Base-by-base conservation (phyloP, 2,113 vertebrate genomes). In the Alosa alosa region DNA sequence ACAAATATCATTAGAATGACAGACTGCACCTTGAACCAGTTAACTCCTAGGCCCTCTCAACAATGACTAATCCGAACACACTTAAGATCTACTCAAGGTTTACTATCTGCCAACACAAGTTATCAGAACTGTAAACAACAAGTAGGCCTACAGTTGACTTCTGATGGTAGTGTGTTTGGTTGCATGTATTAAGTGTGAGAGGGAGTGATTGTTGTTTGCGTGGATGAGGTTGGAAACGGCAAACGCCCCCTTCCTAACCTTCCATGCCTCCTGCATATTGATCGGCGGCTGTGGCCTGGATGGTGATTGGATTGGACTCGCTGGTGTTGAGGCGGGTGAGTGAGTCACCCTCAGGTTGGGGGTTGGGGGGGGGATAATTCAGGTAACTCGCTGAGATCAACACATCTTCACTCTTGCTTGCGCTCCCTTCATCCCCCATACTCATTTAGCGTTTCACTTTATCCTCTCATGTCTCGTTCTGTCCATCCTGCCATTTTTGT, bases 401-500 rank as follows among this genome's bases (percentile, higher is more conserved):
- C 72, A 78, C 72, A 39, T 78, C 72, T 78, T 78, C 36, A 36
- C 31, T 78, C 31, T 41, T 31, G 11, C 15, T 78, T 31, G 11
- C 13, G 11, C 25, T 78, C 72, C 13, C 15, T 39, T 78, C 36
- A 39, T 39, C 11, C 31, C 31, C 4, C 4, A 31, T 36, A 41
- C 31, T 39, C 36, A 0, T 39, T 78, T 4, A 5, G 31, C 36
- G 11, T 41, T 6, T 39, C 11, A 36, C 41, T 11, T 31, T 25
- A 5, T 39, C 36, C 36, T 36, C 39, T 11, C 36, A 10, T 4
- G n/a, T n/a, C n/a, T n/a, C n/a, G n/a, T 36, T 75, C 31, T 39
- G 31, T 39, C 31, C 31, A 15, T 75, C 68, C 25, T 36, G 55
- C 83, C 83, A 81, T 52, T 85, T 84, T 87, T 52, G 49, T 36